A percentile compares a stretch with the other conserved stretches of the same genome.
Conservation (phyloP, 2,888 invertebrate species). For the Scrobipalpa atriplicella region DNA sequence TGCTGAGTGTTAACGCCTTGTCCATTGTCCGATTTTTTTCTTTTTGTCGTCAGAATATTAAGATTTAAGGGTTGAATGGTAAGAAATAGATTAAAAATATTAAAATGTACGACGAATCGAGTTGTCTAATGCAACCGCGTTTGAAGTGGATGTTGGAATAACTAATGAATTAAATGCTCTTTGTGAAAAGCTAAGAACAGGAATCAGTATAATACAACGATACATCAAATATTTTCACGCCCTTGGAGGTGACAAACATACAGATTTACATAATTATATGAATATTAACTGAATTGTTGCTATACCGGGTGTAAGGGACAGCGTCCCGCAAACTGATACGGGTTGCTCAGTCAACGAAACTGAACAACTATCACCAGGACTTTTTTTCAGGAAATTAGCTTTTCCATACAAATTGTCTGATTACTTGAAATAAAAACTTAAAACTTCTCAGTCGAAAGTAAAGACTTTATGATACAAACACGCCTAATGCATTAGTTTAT, state of each 20-base stretch:
- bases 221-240: conserved; percentile 58
- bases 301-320: too few relatives aligned
- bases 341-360: too few relatives aligned
- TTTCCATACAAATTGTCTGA: too few relatives aligned
- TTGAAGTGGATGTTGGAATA: conserved; percentile 58
- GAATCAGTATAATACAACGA: conserved; percentile 47
- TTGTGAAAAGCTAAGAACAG: conserved; percentile 10
- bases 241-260: conserved; percentile 44
- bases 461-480: conserved; percentile 1
- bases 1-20: conserved; percentile 33
- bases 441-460: neutral
- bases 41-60: conserved; percentile 46
- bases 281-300: conserved; percentile 29
- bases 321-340: too few relatives aligned
- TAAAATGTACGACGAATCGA: conserved; percentile 67
- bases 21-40: conserved; percentile 34
- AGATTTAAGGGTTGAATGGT: conserved; percentile 44
- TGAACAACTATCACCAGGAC: too few relatives aligned
- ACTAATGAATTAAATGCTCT: conserved; percentile 10
- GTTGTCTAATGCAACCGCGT: conserved; percentile 70
- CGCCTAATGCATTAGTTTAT: conserved; percentile 13
- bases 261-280: conserved; percentile 67
- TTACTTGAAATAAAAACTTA: neutral
- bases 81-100: conserved; percentile 43
- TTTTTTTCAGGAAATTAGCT: too few relatives aligned